A percentile compares a stretch with the other conserved stretches of the same genome.
phyloP scores from a whole-genome alignment of 2,888 invertebrate species.

The Pilophorus perplexus region DNA sequence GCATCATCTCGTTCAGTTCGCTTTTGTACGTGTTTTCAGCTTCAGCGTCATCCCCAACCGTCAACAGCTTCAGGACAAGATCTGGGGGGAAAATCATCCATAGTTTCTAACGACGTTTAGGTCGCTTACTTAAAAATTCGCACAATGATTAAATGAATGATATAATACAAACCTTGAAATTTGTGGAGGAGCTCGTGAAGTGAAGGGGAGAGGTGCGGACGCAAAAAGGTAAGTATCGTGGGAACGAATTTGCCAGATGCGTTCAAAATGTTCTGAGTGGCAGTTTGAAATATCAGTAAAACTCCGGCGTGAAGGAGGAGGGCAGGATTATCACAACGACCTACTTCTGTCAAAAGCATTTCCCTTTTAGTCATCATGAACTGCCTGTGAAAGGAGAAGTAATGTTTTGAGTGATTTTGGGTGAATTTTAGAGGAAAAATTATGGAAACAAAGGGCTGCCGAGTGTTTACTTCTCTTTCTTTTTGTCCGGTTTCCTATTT shows the following conservation, averaged over 20 bases:
- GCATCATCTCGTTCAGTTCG: conserved; percentile 56
- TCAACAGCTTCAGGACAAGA: conserved; percentile 63
- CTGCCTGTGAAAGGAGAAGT: conserved; percentile 56
- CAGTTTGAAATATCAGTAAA: conserved; percentile 74
- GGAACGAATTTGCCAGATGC: conserved; percentile 93
- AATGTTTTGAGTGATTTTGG: not conserved
- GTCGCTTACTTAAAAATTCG: too few species aligned
- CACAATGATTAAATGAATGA: too few species aligned
- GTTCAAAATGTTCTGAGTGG: conserved; percentile 80
- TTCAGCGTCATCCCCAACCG: conserved; percentile 55
- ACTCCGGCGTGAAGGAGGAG: conserved; percentile 73
- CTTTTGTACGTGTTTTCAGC: conserved; percentile 57
- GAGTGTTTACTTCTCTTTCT: conserved; percentile 62
- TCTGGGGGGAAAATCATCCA: too few species aligned
- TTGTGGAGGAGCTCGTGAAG: conserved; percentile 63
- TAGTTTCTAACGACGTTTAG: too few species aligned
- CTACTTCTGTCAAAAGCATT: conserved; percentile 74
- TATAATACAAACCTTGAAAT: conserved; percentile 67
- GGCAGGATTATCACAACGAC: conserved; percentile 71
- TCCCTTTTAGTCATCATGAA: conserved; percentile 77
- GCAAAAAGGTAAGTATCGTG: conserved; percentile 70
- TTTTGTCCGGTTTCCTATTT: conserved; percentile 84
- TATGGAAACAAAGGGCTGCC: too few species aligned
- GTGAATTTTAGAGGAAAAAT: too few species aligned
- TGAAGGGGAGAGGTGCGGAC: conserved; percentile 65